Evolutionary conservation across 2,797 vertebrate species (phyloP).

Genomic region (Bucorvus abyssinicus): DNA sequence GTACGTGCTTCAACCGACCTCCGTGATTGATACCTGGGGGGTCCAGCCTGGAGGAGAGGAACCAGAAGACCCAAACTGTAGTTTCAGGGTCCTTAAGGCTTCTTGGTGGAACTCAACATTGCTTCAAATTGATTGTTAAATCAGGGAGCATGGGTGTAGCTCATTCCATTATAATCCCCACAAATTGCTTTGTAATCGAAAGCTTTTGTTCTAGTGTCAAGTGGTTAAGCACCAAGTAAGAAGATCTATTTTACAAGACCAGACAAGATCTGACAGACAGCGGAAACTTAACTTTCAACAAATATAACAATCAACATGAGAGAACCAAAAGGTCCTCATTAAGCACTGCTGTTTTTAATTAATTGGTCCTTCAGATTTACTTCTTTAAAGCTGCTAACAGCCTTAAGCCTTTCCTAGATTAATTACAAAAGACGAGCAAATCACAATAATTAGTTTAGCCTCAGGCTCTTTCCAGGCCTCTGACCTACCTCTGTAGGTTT

Average conservation of each 20-base stretch:
- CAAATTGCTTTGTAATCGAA: slow-evolving; percentile 77
- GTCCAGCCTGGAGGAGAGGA: neutral
- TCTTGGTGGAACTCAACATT: slow-evolving; percentile 23
- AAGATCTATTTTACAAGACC: slow-evolving; percentile 74
- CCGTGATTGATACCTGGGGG: neutral
- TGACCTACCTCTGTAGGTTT: slow-evolving; percentile 70
- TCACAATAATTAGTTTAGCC: slow-evolving; percentile 87
- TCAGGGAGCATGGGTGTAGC: slow-evolving; percentile 59
- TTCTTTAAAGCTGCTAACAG: slow-evolving; percentile 83
- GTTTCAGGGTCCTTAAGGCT: neutral
- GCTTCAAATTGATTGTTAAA: slow-evolving; percentile 71
- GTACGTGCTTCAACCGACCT: neutral
- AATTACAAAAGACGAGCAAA: slow-evolving; percentile 89
- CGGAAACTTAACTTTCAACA: slow-evolving; percentile 76
- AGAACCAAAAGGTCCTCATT: slow-evolving; percentile 74
- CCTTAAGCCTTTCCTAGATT: slow-evolving; percentile 86
- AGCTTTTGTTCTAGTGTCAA: slow-evolving; percentile 76
- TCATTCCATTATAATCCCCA: slow-evolving; percentile 72
- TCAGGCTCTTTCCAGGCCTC: slow-evolving; percentile 75
- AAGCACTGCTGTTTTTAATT: slow-evolving; percentile 88
- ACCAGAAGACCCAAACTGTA: neutral
- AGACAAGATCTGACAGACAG: slow-evolving; percentile 71
- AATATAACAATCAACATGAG: slow-evolving; percentile 80
- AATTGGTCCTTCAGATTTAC: slow-evolving; percentile 87
- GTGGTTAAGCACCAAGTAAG: slow-evolving; percentile 71